Percentiles rank a stretch among this genome's conserved stretches.
phyloP scores from a whole-genome alignment of 2,888 invertebrate genomes.

The Clivina fossor region DNA sequence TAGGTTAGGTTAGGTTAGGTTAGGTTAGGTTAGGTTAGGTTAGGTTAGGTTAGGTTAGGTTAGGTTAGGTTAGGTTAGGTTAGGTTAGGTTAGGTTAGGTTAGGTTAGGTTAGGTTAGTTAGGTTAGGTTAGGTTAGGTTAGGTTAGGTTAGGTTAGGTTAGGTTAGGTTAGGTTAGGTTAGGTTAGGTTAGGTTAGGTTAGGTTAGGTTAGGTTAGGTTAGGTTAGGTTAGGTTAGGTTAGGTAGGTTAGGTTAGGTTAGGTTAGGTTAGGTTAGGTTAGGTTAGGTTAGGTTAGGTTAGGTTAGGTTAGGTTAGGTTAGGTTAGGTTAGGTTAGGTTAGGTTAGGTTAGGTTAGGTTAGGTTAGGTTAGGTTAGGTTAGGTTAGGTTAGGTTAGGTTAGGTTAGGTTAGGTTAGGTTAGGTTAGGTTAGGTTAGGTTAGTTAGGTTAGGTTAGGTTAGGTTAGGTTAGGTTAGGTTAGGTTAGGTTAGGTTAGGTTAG shows the following conservation, averaged over 20 bases:
- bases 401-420: constrained; percentile 23
- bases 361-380: constrained; percentile 22
- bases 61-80: constrained; percentile 38
- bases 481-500: constrained; percentile 21
- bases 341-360: constrained; percentile 17
- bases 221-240: constrained; percentile 10
- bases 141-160: constrained; percentile 24
- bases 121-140: constrained; percentile 24
- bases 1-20: constrained; percentile 36
- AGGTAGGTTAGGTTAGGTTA: too few species aligned
- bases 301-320: constrained; percentile 10
- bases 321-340: constrained; percentile 10
- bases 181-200: constrained; percentile 23
- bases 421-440: constrained; percentile 24
- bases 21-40: constrained; percentile 33
- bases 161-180: constrained; percentile 24
- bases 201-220: constrained; percentile 19
- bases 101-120: constrained; percentile 29
- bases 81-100: constrained; percentile 41
- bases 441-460: constrained; percentile 17
- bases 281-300: constrained; percentile 9
- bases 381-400: constrained; percentile 23
- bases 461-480: constrained; percentile 24
- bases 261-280: constrained; percentile 26
- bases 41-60: constrained; percentile 38